phyloP scores from a whole-genome alignment of 2,113 vertebrate genomes.

The Apodemus sylvaticus region DNA sequence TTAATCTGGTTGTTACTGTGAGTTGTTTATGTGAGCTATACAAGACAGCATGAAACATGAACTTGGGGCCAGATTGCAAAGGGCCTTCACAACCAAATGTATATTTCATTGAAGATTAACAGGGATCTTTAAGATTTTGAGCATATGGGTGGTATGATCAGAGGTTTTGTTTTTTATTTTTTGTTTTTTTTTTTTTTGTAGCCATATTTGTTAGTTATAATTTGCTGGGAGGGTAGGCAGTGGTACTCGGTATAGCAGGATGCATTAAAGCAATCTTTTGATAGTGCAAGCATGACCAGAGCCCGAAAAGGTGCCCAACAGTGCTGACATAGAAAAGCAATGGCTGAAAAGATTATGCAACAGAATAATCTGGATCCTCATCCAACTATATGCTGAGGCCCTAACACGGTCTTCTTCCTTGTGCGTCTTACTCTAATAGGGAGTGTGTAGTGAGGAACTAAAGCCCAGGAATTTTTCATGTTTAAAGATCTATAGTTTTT shows the following conservation, averaged over 20 bases:
- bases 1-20: background rate
- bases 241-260: background rate
- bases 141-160: background rate
- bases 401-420: background rate
- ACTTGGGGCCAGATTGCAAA: background rate
- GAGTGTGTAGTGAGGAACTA: background rate
- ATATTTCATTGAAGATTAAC: background rate
- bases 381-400: background rate
- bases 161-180: no score
- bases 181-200: conserved; percentile 11
- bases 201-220: background rate
- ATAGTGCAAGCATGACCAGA: background rate
- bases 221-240: background rate
- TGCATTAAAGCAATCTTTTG: background rate
- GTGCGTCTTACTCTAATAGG: background rate
- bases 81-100: background rate
- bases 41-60: background rate
- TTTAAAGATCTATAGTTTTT: background rate
- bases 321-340: background rate
- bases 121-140: background rate
- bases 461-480: background rate
- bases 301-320: background rate
- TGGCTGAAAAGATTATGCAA: background rate
- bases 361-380: background rate
- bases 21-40: background rate